phyloP scores from a whole-genome alignment of 92 coral and sea anemone species.

The Actinernus sp. region DNA sequence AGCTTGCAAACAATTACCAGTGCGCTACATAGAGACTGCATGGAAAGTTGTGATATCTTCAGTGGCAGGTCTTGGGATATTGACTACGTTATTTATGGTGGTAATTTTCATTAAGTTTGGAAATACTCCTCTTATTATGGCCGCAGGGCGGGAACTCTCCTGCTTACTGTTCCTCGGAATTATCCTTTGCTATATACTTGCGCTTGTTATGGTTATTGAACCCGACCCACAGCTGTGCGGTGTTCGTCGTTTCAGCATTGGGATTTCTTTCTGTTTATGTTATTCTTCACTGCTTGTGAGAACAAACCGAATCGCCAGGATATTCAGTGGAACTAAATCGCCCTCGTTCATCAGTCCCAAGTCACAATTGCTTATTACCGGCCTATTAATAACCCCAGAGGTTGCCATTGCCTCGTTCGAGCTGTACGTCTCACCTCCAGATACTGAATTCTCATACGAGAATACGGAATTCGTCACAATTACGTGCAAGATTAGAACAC shows the following conservation, averaged over 20 bases:
- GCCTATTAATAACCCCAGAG: constrained; percentile 58
- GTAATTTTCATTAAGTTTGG: constrained; percentile 62
- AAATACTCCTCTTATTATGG: constrained; percentile 72
- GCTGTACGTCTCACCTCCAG: constrained; percentile 47
- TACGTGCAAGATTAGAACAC: constrained; percentile 45
- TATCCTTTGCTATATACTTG: constrained; percentile 56
- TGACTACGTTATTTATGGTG: constrained; percentile 46
- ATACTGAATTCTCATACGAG: constrained; percentile 20
- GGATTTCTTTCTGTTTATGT: constrained; percentile 66
- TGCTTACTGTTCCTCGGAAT: constrained; percentile 60
- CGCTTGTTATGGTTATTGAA: constrained; percentile 48
- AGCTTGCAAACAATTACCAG: constrained; percentile 57
- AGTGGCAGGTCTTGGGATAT: constrained; percentile 52
- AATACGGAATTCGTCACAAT: constrained; percentile 24
- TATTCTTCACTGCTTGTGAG: constrained; percentile 77
- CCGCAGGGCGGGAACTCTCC: constrained; percentile 82
- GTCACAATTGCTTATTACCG: constrained; percentile 75
- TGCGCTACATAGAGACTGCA: constrained; percentile 25
- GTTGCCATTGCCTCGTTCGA: constrained; percentile 55
- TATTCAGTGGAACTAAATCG: constrained; percentile 70
- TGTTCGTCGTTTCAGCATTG: constrained; percentile 65
- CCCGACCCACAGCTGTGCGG: constrained; percentile 56
- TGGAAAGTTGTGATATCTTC: constrained; percentile 49
- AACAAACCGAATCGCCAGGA: constrained; percentile 82
- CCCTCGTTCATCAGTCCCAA: constrained; percentile 77